Evolutionary conservation across 2,797 vertebrate genomes (phyloP).

Genomic region (Chelmon rostratus): DNA sequence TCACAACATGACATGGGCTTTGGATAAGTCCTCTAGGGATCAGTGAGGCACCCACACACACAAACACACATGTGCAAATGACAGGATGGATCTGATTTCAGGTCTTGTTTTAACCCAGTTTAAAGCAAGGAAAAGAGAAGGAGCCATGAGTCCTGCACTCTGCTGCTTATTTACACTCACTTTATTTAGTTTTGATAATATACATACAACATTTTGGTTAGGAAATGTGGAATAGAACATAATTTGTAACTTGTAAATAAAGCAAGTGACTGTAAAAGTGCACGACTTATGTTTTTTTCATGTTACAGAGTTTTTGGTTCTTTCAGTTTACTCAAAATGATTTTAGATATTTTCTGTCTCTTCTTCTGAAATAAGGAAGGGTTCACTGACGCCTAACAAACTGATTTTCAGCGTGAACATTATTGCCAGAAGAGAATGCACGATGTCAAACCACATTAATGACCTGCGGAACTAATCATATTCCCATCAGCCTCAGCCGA

Average conservation of each 20-base stretch:
- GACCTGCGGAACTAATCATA: not conserved
- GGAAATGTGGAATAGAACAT: not conserved
- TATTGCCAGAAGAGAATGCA: not conserved
- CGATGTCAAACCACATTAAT: no score
- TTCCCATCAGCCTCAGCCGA: no score
- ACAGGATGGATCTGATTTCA: not conserved
- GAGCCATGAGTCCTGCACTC: not conserved
- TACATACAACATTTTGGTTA: not conserved
- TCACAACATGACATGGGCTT: slow-evolving; percentile 12
- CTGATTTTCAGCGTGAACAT: not conserved
- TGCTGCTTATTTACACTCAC: not conserved
- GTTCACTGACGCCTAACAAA: not conserved
- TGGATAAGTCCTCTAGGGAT: not conserved
- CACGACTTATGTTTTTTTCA: not conserved
- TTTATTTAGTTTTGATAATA: not conserved
- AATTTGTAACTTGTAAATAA: not conserved
- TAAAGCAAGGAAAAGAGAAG: not conserved
- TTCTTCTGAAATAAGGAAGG: not conserved
- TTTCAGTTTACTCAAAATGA: not conserved
- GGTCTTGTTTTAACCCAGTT: not conserved
- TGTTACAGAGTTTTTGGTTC: not conserved
- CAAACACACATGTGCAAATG: not conserved
- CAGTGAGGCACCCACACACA: not conserved
- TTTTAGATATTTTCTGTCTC: not conserved
- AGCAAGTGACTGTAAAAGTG: not conserved